Conservation (phyloP, 2,113 vertebrate genomes). For the Mellivora capensis region DNA sequence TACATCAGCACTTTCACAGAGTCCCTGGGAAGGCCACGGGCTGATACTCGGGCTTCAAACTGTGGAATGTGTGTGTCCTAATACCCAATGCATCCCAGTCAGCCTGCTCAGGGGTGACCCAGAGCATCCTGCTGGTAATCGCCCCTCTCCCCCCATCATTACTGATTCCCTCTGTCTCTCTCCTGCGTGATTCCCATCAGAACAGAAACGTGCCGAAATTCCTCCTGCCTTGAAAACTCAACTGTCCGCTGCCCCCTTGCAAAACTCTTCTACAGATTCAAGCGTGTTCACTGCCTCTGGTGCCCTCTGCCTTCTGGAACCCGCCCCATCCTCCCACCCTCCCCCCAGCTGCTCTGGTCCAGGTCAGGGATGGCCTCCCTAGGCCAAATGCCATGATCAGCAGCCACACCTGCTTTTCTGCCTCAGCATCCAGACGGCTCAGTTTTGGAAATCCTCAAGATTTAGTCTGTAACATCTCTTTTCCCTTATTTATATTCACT, state of each 20-base stretch:
- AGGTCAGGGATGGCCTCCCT: background rate
- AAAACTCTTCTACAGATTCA: background rate
- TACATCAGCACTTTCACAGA: constrained; percentile 88
- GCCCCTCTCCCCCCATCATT: background rate
- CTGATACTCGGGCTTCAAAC: constrained; percentile 91
- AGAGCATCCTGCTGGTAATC: background rate
- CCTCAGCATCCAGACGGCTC: background rate
- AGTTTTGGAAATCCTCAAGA: background rate
- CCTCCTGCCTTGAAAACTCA: background rate
- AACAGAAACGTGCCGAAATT: background rate
- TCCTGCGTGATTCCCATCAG: background rate
- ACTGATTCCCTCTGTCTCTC: background rate
- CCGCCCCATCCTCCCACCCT: too few relatives aligned
- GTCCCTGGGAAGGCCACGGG: constrained; percentile 91
- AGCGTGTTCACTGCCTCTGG: background rate
- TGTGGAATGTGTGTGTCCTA: constrained; percentile 89
- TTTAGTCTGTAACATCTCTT: background rate
- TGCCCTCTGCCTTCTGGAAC: background rate
- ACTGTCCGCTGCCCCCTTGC: background rate
- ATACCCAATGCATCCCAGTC: constrained; percentile 91
- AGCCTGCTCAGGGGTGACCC: background rate
- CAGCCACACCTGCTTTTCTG: background rate
- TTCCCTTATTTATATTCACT: background rate
- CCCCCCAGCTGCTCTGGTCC: background rate
- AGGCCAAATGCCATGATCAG: background rate